Evolutionary conservation across 2,888 invertebrate genomes (phyloP).

Genomic region (Chymomyza caudatula): DNA sequence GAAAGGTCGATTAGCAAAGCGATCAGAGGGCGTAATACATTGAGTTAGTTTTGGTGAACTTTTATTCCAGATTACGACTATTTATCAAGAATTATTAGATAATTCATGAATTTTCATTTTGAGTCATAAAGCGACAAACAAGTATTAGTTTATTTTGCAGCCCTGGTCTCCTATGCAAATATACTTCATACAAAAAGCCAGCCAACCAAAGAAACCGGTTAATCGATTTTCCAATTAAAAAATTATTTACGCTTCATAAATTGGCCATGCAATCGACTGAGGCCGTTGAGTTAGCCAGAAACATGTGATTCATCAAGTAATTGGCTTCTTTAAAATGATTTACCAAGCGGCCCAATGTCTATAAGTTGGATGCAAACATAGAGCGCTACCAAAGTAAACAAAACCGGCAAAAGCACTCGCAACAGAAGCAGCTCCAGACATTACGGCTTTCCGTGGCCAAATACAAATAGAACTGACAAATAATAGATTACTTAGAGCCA

Average conservation of each 20-base stretch:
- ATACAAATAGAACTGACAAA: conserved; percentile 6
- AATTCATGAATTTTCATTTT: too few relatives aligned
- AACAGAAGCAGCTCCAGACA: conserved; percentile 43
- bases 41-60: too few relatives aligned
- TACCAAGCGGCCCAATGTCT: conserved; percentile 7
- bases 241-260: conserved; percentile 57
- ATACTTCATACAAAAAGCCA: not conserved
- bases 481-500: not conserved
- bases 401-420: conserved; percentile 16
- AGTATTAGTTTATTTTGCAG: too few relatives aligned
- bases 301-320: conserved; percentile 28
- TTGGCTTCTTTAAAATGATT: conserved; percentile 21
- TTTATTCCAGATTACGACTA: too few relatives aligned
- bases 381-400: conserved; percentile 28
- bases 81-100: too few relatives aligned
- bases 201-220: conserved; percentile 46
- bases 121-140: too few relatives aligned
- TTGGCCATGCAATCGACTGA: conserved; percentile 34
- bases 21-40: too few relatives aligned
- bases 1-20: too few relatives aligned
- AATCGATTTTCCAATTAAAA: conserved; percentile 59
- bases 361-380: not conserved
- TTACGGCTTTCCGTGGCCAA: conserved; percentile 39
- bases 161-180: too few relatives aligned
- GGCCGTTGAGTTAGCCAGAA: conserved; percentile 18